These are phyloP conservation scores for Heliothis subflexa DNA, from an alignment of 1,140 invertebrate genomes.

Conservation along the genomic window DNA sequence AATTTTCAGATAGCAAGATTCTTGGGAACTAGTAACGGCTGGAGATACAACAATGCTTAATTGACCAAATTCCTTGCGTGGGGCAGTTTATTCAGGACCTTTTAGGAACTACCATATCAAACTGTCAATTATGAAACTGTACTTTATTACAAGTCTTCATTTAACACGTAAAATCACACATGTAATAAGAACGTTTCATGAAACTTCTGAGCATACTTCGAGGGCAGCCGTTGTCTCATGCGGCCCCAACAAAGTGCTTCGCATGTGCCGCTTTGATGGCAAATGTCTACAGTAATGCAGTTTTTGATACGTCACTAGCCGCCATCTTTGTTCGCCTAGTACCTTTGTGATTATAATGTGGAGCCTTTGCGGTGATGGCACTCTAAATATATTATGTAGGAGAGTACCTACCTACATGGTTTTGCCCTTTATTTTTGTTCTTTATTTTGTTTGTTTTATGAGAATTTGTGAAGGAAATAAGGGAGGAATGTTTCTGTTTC, in stretches of 20 bases:
- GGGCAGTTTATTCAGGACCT: too few relatives aligned
- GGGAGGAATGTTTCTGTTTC: neutral
- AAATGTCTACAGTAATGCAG: constrained; percentile 46
- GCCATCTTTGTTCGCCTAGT: constrained; percentile 7
- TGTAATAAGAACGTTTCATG: neutral
- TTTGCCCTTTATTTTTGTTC: neutral
- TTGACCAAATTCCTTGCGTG: too few relatives aligned
- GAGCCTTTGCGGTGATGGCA: neutral
- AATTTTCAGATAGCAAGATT: too few relatives aligned
- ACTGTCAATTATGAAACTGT: too few relatives aligned
- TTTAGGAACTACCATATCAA: too few relatives aligned
- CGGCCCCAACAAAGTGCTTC: constrained; percentile 42
- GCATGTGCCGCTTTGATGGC: constrained; percentile 44
- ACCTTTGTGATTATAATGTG: constrained; percentile 45
- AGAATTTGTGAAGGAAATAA: neutral
- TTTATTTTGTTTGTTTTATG: neutral
- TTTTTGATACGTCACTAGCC: constrained; percentile 43
- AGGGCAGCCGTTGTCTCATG: neutral
- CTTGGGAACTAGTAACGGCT: too few relatives aligned
- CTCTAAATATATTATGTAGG: neutral
- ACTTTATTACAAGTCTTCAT: too few relatives aligned
- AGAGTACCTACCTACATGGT: neutral
- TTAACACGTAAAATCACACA: too few relatives aligned
- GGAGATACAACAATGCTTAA: too few relatives aligned
- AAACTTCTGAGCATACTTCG: neutral